phyloP scores from a whole-genome alignment of 2,113 vertebrate species.

The Corythornis madagascariensis region DNA sequence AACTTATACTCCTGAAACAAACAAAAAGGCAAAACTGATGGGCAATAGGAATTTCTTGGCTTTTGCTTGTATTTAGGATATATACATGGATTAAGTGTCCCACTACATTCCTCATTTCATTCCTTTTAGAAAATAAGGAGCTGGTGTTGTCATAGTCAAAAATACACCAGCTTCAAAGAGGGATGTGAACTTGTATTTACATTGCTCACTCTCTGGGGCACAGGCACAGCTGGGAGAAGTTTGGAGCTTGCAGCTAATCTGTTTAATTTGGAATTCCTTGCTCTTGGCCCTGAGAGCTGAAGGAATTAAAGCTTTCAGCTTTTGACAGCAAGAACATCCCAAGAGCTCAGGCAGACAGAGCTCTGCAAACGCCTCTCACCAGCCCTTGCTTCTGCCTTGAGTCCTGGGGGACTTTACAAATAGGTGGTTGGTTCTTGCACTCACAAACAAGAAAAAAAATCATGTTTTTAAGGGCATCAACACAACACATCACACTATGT shows the following conservation, averaged over 20 bases:
- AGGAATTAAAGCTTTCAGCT: not conserved
- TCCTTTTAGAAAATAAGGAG: not conserved
- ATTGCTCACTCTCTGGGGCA: not conserved
- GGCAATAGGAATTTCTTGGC: not conserved
- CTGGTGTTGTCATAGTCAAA: slow-evolving; percentile 11
- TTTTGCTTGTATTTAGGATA: not conserved
- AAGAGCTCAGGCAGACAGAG: not conserved
- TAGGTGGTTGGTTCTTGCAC: not conserved
- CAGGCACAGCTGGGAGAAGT: slow-evolving; percentile 5
- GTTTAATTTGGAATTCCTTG: slow-evolving; percentile 51
- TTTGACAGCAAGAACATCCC: not conserved
- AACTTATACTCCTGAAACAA: not conserved
- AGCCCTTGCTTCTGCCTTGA: not conserved
- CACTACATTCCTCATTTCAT: slow-evolving; percentile 4
- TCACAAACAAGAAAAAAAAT: not conserved
- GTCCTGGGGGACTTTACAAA: not conserved
- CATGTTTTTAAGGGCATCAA: not conserved
- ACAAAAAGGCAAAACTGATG: not conserved
- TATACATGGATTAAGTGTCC: not conserved
- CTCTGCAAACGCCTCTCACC: rapidly evolving
- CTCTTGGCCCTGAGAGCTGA: not conserved
- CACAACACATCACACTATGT: not conserved
- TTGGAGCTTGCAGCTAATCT: slow-evolving; percentile 2
- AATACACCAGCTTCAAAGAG: not conserved
- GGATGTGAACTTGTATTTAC: not conserved